Base-by-base conservation (phyloP, 2,888 invertebrate genomes). In the Yponomeuta sedellus region DNA sequence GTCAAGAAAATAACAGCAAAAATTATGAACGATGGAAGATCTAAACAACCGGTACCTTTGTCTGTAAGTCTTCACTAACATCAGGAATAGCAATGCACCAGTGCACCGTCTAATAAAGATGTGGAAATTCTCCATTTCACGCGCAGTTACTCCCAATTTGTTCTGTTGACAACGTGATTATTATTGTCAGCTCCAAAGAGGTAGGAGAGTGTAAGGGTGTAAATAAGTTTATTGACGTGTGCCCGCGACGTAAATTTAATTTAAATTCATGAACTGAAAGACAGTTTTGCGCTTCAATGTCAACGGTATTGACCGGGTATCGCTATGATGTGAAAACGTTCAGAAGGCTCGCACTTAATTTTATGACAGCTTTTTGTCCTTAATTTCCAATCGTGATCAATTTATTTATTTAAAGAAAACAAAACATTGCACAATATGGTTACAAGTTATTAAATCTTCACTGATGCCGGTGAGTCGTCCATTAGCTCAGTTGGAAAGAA, bases 181-280 rank as follows among this genome's bases (percentile, higher is more conserved):
- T 20, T 59, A 22, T 22, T 59, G 25, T 59, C 12, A 16, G 12
- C 5, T 34, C 8, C 34, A 1, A 8, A 6, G 16, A 52, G 16
- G 16, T 52, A 52, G 3, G 44, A 12, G 44, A 10, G n/a, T n/a
- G 44, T 12, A 28, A 28, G 28, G 10, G 44, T 12, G 44, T 52
- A 12, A 1, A 16, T 52, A 16, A 16, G 44, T 52, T 52, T 52
- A 52, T 52, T 52, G 44, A 52, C 44, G 44, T 52, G 44, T 52
- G 12, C 44, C 16, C 44, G 59, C 59, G 22, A n/a, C n/a, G n/a
- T n/a, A n/a, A 59, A 59, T 25, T 59, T 59, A 59, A 59, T 59
- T 59, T 59, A 59, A 59, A 59, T 59, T 59, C 59, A 59, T 59
- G 59, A 59, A 59, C 22, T 19, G 59, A 52, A 4, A 52, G 44